These are phyloP conservation scores for Holothuria leucospilota DNA, from an alignment of 53 echinoderm and acorn worm genomes.

Conservation along the genomic window DNA sequence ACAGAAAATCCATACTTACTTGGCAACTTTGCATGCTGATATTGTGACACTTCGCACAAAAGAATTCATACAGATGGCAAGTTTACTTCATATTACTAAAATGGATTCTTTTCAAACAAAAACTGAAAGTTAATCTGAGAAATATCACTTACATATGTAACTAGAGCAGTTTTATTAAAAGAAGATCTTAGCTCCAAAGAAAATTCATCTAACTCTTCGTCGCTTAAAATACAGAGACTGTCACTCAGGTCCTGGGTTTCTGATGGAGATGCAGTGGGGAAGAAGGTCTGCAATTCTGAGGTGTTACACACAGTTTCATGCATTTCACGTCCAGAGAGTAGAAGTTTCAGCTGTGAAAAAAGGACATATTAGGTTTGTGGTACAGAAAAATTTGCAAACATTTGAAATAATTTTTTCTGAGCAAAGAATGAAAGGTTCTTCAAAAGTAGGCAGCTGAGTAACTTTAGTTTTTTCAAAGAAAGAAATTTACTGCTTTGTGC, in stretches of 20 bases:
- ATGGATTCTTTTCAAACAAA: neutral
- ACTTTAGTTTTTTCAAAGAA: no score
- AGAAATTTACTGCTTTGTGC: no score
- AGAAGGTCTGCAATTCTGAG: slow-evolving; percentile 62
- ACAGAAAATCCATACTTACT: no score
- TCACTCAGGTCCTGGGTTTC: slow-evolving; percentile 73
- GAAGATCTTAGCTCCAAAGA: slow-evolving; percentile 64
- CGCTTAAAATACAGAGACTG: slow-evolving; percentile 72
- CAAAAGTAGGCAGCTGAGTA: no score
- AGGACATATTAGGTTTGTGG: neutral
- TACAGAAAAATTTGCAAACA: neutral
- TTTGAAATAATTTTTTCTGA: neutral
- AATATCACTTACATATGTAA: slow-evolving; percentile 44
- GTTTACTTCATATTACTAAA: no score
- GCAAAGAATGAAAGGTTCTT: neutral
- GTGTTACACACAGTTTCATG: slow-evolving; percentile 75
- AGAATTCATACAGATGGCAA: no score
- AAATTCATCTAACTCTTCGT: slow-evolving; percentile 73
- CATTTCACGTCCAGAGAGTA: slow-evolving; percentile 72
- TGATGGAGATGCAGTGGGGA: slow-evolving; percentile 61
- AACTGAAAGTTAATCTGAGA: neutral
- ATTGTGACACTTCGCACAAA: no score
- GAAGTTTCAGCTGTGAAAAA: slow-evolving; percentile 65
- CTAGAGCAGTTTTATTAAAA: slow-evolving; percentile 40
- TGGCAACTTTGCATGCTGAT: no score